Evolutionary conservation across 2,888 invertebrate species (phyloP), one percentile per base, ranked within the genome.

Genomic region (Oscheius sp.): DNA sequence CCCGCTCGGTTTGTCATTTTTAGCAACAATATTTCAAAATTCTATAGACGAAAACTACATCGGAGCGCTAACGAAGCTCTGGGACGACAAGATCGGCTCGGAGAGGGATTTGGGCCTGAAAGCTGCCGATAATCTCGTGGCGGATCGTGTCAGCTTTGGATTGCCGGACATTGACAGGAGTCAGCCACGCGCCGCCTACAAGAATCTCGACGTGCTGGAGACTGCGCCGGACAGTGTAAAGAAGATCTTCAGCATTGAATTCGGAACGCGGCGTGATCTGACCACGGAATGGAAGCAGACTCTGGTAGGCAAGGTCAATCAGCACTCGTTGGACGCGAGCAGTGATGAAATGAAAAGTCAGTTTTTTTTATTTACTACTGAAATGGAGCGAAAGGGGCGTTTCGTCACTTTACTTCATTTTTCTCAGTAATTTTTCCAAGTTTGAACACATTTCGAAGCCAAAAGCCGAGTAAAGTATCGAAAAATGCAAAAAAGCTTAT

Each of bases 101-200:
- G 86, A 88, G 75, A 76, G 88, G 1, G 87, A 88, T 74, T 79
- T 88, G 60, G 81, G 82, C 35, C 66, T 88, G 73, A 86, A 86
- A 76, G 85, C 86, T 11, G 80, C 82, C 9, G 88, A 88, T 73
- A 82, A 81, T 70, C 75, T 84, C 76, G 83, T 84, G 37, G 72
- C 82, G 13, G 82, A 84, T 70, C 77, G 78, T 50, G 74, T 74
- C 13, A 76, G 70, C 11, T 88, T 86, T 68, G 87, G 87, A 47
- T 79, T 88, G 55, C 88, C 88, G 3, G 71, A 80, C 51, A 63
- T 88, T 32, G 86, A 88, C 66, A 74, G 76, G 21, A 72, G 73
- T 1, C 72, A 73, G 32, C 85, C 86, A 10, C 75, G 84, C 7
- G 74, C 85, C 7, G 80, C 80, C 53, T 88, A 82, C 57, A 79